A percentile compares a stretch with the other conserved stretches of the same genome.
These are phyloP conservation scores for Dichetophora obliterata DNA, from an alignment of 2,888 invertebrate genomes.

Conservation along the genomic window DNA sequence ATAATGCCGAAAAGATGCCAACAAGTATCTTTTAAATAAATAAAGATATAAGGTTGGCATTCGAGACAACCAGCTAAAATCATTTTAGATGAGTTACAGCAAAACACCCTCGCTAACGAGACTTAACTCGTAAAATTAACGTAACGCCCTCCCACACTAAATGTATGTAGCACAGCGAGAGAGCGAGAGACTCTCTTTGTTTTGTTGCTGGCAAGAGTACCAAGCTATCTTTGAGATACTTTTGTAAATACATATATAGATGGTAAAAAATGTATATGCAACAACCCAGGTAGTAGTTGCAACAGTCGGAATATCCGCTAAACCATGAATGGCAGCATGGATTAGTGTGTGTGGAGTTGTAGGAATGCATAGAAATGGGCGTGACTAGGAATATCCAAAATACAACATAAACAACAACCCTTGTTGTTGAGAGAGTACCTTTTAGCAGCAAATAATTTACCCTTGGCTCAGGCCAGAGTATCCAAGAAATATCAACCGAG, in stretches of 20 bases:
- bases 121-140: not conserved
- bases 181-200: not conserved
- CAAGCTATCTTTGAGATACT: not conserved
- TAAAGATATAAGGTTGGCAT: constrained; percentile 8
- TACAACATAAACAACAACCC: constrained; percentile 5
- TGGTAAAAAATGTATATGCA: not conserved
- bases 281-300: not conserved
- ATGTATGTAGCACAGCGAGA: not conserved
- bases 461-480: not conserved
- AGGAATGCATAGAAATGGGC: constrained; percentile 21
- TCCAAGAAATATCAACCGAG: not conserved
- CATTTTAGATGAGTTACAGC: not conserved
- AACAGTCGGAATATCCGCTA: not conserved
- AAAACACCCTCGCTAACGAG: not conserved
- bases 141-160: not conserved
- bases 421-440: not conserved
- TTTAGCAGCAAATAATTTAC: not conserved
- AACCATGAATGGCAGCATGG: not conserved
- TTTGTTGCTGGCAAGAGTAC: not conserved
- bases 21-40: not conserved
- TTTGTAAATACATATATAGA: not conserved
- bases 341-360: not conserved
- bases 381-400: not conserved
- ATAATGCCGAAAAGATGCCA: not conserved
- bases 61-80: not conserved